phyloP scores from a whole-genome alignment of 2,888 invertebrate species.

The Orchestes rusci region DNA sequence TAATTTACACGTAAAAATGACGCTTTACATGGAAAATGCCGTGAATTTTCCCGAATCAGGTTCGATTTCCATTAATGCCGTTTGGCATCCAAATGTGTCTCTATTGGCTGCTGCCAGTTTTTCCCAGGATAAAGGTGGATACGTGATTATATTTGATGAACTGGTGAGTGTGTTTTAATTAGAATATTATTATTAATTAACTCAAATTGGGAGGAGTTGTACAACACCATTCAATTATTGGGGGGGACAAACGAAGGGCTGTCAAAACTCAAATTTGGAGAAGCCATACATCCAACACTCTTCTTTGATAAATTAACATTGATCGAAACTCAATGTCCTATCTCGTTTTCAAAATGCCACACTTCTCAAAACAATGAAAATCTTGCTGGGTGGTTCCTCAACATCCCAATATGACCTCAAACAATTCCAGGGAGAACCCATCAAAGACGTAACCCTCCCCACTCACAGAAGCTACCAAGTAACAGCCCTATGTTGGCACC shows the following conservation, averaged over 20 bases:
- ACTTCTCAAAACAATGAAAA: too few relatives aligned
- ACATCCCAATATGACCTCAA: too few relatives aligned
- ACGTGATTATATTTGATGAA: constrained; percentile 82
- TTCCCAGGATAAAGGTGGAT: constrained; percentile 82
- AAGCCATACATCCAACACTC: too few relatives aligned
- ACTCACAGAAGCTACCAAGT: constrained; percentile 72
- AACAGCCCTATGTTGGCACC: constrained; percentile 84
- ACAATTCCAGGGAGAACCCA: constrained; percentile 57
- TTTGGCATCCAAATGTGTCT: constrained; percentile 77
- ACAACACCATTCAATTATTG: too few relatives aligned
- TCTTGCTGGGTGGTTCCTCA: too few relatives aligned
- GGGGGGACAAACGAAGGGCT: too few relatives aligned
- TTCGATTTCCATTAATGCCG: constrained; percentile 71
- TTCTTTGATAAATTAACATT: too few relatives aligned
- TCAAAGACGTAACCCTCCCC: constrained; percentile 69
- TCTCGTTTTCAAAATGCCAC: too few relatives aligned
- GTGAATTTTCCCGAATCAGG: constrained; percentile 68
- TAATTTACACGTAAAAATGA: constrained; percentile 51
- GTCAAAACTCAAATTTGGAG: too few relatives aligned
- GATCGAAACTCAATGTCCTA: too few relatives aligned
- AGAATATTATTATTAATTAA: too few relatives aligned
- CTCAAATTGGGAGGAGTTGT: too few relatives aligned
- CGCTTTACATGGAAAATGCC: constrained; percentile 76
- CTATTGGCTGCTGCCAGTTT: constrained; percentile 80
- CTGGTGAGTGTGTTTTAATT: constrained; percentile 52